A percentile compares a stretch with the other conserved stretches of the same genome.
Evolutionary conservation across 2,888 invertebrate species (phyloP).

Genomic region (Anorthoa munda): DNA sequence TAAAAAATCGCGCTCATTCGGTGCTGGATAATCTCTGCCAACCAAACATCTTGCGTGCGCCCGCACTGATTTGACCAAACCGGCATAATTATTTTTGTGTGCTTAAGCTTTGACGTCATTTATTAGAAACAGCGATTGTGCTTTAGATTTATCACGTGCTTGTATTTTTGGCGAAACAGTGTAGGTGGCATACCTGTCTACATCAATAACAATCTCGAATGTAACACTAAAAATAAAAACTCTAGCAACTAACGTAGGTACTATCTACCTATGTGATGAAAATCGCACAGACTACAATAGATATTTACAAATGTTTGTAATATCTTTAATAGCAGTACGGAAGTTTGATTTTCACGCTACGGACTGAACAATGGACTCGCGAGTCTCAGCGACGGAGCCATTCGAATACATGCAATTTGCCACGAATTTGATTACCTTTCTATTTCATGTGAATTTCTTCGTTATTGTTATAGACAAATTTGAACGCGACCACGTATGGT

Average conservation of each 20-base stretch:
- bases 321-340: conserved; percentile 78
- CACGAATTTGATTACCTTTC: conserved; percentile 78
- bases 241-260: conserved; percentile 52
- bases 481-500: conserved; percentile 83
- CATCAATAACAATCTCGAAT: conserved; percentile 66
- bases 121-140: conserved; percentile 56
- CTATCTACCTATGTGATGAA: conserved; percentile 59
- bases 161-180: conserved; percentile 58
- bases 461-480: conserved; percentile 77
- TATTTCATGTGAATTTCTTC: conserved; percentile 74
- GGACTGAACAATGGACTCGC: conserved; percentile 78
- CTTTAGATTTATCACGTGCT: conserved; percentile 55
- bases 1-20: conserved; percentile 74
- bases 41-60: conserved; percentile 43
- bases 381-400: conserved; percentile 70
- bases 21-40: conserved; percentile 69
- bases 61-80: conserved; percentile 63
- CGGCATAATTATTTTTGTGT: conserved; percentile 54
- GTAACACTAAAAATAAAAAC: conserved; percentile 63
- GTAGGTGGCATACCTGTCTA: conserved; percentile 66
- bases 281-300: conserved; percentile 75
- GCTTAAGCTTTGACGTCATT: conserved; percentile 59
- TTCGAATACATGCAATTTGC: conserved; percentile 74
- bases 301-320: conserved; percentile 77
- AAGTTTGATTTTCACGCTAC: conserved; percentile 84